Conservation (phyloP, 2,797 vertebrate species). For the Crocodylus rhombifer region DNA sequence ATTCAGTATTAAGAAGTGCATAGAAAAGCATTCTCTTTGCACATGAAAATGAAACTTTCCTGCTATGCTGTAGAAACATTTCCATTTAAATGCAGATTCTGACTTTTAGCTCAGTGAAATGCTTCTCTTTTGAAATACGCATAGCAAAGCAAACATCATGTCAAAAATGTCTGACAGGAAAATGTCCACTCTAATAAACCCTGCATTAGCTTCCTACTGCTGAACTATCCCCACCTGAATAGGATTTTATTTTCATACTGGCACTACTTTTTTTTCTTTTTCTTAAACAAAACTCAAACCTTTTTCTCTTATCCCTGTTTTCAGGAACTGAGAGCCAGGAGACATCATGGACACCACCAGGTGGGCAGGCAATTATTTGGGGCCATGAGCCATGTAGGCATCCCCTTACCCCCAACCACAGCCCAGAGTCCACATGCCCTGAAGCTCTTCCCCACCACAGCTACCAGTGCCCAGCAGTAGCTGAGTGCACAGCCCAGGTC, state of each 20-base stretch:
- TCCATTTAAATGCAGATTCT: slow-evolving; percentile 69
- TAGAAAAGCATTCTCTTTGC: slow-evolving; percentile 49
- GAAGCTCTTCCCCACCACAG: too few species aligned
- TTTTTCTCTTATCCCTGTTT: not conserved
- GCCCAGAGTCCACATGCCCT: too few species aligned
- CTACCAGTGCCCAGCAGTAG: too few species aligned
- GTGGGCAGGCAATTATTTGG: too few species aligned
- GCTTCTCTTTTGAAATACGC: slow-evolving; percentile 45
- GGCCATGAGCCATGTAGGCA: too few species aligned
- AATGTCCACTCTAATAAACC: not conserved
- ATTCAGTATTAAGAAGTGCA: slow-evolving; percentile 36
- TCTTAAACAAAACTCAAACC: not conserved
- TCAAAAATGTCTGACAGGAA: not conserved
- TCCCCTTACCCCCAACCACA: too few species aligned
- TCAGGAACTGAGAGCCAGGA: not conserved
- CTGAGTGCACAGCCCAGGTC: too few species aligned
- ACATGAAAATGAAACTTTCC: slow-evolving; percentile 59
- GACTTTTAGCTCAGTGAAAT: slow-evolving; percentile 50
- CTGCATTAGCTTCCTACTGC: slow-evolving; percentile 44
- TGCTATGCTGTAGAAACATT: slow-evolving; percentile 31
- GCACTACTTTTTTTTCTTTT: not conserved
- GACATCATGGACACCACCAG: too few species aligned
- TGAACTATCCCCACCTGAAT: not conserved
- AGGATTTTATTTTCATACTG: not conserved
- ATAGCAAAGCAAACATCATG: slow-evolving; percentile 25